Evolutionary conservation across 2,888 invertebrate species (phyloP), one percentile per base, ranked within the genome.

Genomic region (Bursaphelenchus okinawaensis): DNA sequence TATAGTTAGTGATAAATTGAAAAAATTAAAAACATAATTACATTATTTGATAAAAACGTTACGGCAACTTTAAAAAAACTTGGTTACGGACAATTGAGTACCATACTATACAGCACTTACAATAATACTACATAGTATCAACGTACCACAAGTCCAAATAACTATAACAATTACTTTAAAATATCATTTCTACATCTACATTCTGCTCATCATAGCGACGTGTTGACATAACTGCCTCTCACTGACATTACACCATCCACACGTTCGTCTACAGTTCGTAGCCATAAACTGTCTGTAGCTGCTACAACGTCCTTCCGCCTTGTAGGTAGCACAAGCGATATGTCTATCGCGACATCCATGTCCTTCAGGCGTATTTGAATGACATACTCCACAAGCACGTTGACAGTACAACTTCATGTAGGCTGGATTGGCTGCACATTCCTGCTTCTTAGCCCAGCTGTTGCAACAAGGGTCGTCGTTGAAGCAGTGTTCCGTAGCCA

Each of bases 381-480:
- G 69, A n/a, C 80, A 80, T 24, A 71, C 65, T 24, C 73, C 70
- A 66, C 80, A 80, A n/a, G 79, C 71, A 26, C 76, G 71, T 16
- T 75, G 66, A 62, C 80, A 80, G 66, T 80, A 80, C 23, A 75
- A 65, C 52, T 68, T 70, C 80, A 80, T 80, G 68, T 77, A 80
- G 9, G 73, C 70, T 0, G 68, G 61, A 61, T 80, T 80, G 12
- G 69, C 67, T 23, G 67, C 58, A 62, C 80, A 80, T 60, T 80
- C 80, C 31, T 68, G 66, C 28, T 55, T 52, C 20, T 28, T 55
- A 1, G 78, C 70, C 80, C 80, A 80, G 7, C 77, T 73, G 22
- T 70, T 67, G 62, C 80, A 80, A 70, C 80, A 80, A 9, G 80
- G 80, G 68, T 80, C 76, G 63, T 76, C 76, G 67, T 76, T 76